Base-by-base conservation (phyloP, 2,888 invertebrate genomes). In the Lochmaea crataegi region DNA sequence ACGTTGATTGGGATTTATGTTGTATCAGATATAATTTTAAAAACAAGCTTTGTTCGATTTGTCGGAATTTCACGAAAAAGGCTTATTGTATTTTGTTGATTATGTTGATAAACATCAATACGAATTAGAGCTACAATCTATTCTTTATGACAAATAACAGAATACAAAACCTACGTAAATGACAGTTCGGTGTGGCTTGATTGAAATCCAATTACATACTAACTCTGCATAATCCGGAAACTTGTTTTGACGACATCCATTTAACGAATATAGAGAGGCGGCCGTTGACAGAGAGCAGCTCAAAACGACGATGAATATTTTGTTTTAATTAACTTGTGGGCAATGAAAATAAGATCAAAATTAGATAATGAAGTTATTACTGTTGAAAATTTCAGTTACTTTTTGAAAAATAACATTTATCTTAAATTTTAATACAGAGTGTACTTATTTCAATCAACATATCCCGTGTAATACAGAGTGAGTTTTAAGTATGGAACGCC, bases 151-250 rank as follows among this genome's bases (percentile, higher is more conserved):
- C 48, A 48, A 14, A 48, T n/a, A 48, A 48, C 48, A 6, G n/a
- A 48, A 7, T 16, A 7, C 14, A 48, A 48, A 48, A 48, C 7
- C n/a, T n/a, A 48, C 48, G 5, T n/a, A 7, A n/a, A 48, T n/a
- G n/a, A n/a, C n/a, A 48, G n/a, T 14, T 48, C 14, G 14, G 14
- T n/a, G 48, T 14, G 5, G 48, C 48, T 48, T 48, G 48, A 48
- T 48, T 48, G 48, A n/a, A 48, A 48, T 48, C 48, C 48, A 48
- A 48, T 48, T 48, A 38, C 32, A n/a, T 48, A n/a, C n/a, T 48
- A 48, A 48, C 48, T 5, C 14, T n/a, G 48, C 5, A n/a, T 48
- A 48, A 48, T 48, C n/a, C n/a, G n/a, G 48, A 48, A 14, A 7
- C 45, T 45, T 45, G 45, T 45, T 45, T 12, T 45, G 45, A 45